Evolutionary conservation across 2,888 invertebrate species (phyloP).

Genomic region (Drosophila infuscata): DNA sequence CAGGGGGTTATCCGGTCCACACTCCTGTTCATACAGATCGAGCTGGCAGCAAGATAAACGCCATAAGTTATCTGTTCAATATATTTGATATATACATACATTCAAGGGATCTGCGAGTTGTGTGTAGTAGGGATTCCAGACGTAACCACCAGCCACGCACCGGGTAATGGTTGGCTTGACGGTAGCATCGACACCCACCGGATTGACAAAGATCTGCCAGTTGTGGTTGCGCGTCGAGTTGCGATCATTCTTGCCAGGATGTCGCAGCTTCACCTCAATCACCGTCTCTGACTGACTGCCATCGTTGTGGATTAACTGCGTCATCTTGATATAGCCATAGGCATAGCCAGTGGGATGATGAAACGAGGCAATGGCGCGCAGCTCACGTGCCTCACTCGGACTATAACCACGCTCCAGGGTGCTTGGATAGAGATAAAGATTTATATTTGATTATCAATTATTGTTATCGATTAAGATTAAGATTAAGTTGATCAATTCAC

Average conservation of each 20-base stretch:
- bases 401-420: slow-evolving; percentile 94
- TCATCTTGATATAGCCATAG: slow-evolving; percentile 94
- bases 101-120: slow-evolving; percentile 95
- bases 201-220: slow-evolving; percentile 96
- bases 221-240: slow-evolving; percentile 94
- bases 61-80: background rate
- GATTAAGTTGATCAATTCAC: slow-evolving; percentile 20
- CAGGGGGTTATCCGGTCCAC: slow-evolving; percentile 94
- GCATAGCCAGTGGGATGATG: slow-evolving; percentile 94
- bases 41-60: slow-evolving; percentile 86
- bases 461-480: background rate
- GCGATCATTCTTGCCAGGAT: slow-evolving; percentile 93
- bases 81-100: slow-evolving; percentile 86
- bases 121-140: slow-evolving; percentile 96
- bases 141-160: slow-evolving; percentile 95
- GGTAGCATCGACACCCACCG: slow-evolving; percentile 95
- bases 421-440: slow-evolving; percentile 83
- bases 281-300: slow-evolving; percentile 95
- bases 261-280: slow-evolving; percentile 94
- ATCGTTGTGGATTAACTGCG: slow-evolving; percentile 94
- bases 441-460: background rate
- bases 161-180: slow-evolving; percentile 92
- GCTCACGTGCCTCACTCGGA: slow-evolving; percentile 93
- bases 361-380: slow-evolving; percentile 95
- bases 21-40: slow-evolving; percentile 94